Conservation (phyloP, 2,113 vertebrate species). For the Odontesthes bonariensis region DNA sequence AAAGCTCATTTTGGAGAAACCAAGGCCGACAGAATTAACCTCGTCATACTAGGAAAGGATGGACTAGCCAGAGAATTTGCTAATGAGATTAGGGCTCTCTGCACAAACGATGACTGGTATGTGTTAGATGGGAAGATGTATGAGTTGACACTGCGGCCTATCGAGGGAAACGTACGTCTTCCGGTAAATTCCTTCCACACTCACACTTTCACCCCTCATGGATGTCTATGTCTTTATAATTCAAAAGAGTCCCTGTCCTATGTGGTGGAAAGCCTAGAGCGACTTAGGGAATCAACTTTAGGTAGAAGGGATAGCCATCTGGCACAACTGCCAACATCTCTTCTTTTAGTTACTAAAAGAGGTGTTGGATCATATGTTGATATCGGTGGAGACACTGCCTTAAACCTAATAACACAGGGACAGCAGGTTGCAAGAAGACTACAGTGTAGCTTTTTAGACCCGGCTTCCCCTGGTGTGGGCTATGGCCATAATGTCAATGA, state of each 20-base stretch:
- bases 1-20: slow-evolving; percentile 85
- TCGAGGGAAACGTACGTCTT: slow-evolving; percentile 95
- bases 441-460: slow-evolving; percentile 93
- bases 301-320: slow-evolving; percentile 89
- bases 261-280: slow-evolving; percentile 95
- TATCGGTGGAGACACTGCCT: slow-evolving; percentile 90
- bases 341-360: slow-evolving; percentile 92
- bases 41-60: slow-evolving; percentile 97
- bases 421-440: slow-evolving; percentile 93
- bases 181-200: slow-evolving; percentile 98
- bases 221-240: slow-evolving; percentile 97
- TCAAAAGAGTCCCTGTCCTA: slow-evolving; percentile 97
- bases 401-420: slow-evolving; percentile 93
- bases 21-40: slow-evolving; percentile 90
- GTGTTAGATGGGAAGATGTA: slow-evolving; percentile 97
- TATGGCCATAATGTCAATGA: slow-evolving; percentile 94
- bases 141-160: slow-evolving; percentile 92
- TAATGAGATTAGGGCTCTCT: slow-evolving; percentile 96
- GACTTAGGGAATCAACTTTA: slow-evolving; percentile 89
- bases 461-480: slow-evolving; percentile 88
- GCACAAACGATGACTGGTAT: slow-evolving; percentile 95
- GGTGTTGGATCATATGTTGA: slow-evolving; percentile 87
- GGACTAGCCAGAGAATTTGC: slow-evolving; percentile 94
- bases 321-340: slow-evolving; percentile 87
- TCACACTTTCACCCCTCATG: slow-evolving; percentile 93